Conservation (phyloP, 2,113 vertebrate species). For the Sinocyclocheilus anophthalmus region DNA sequence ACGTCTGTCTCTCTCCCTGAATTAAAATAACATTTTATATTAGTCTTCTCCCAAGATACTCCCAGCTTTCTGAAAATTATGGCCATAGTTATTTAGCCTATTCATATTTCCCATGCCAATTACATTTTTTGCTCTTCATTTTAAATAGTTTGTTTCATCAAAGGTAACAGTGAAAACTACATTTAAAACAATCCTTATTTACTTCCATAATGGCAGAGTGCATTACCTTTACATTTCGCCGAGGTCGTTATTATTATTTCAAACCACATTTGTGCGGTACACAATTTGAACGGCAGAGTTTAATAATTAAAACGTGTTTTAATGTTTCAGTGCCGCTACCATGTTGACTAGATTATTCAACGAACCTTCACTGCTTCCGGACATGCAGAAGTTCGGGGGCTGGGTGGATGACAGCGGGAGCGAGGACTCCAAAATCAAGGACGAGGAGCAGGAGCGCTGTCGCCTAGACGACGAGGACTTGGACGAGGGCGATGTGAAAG, state of each 20-base stretch:
- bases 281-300: not conserved
- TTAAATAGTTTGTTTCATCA: not conserved
- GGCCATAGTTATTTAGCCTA: not conserved
- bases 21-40: too few species aligned
- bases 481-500: constrained; percentile 83
- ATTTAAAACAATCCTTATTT: not conserved
- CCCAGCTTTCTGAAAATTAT: not conserved
- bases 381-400: constrained; percentile 91
- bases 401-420: constrained; percentile 89
- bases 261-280: not conserved
- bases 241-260: not conserved
- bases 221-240: not conserved
- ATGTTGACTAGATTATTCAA: constrained; percentile 99
- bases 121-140: not conserved
- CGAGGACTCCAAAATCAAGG: constrained; percentile 76
- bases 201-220: not conserved
- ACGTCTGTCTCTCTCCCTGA: constrained; percentile 29
- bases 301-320: constrained; percentile 10
- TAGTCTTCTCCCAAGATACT: too few species aligned
- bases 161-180: not conserved
- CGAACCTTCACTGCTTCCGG: constrained; percentile 90
- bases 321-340: constrained; percentile 73
- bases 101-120: not conserved
- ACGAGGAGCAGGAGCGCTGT: constrained; percentile 66
- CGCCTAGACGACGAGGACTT: constrained; percentile 79